These are phyloP conservation scores for Myxocyprinus asiaticus DNA, from an alignment of 2,113 vertebrate species.

Conservation along the genomic window DNA sequence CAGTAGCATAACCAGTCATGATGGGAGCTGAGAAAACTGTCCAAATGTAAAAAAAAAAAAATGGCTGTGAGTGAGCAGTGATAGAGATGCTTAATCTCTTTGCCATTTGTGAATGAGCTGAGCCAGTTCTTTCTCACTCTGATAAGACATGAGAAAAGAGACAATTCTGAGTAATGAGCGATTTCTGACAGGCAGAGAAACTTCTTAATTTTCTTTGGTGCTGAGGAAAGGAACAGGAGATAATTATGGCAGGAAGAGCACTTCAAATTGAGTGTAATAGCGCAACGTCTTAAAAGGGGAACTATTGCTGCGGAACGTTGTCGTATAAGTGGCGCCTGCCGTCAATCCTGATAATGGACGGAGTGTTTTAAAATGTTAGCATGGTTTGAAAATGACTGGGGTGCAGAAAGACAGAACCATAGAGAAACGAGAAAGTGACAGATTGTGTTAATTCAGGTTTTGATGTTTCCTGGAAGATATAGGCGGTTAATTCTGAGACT, in stretches of 20 bases:
- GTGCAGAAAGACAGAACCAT: neutral
- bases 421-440: neutral
- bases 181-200: conserved; percentile 33
- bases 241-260: conserved; percentile 42
- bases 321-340: neutral
- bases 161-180: conserved; percentile 42
- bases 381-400: neutral
- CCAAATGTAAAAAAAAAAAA: conserved; percentile 29
- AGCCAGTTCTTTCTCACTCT: conserved; percentile 30
- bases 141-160: conserved; percentile 34
- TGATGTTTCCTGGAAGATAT: neutral
- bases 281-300: neutral
- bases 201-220: conserved; percentile 43
- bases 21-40: conserved; percentile 1
- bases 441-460: neutral
- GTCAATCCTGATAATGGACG: conserved; percentile 30
- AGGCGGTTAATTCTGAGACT: too few species aligned
- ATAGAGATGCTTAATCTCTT: conserved; percentile 31
- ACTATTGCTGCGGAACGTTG: neutral
- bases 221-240: neutral
- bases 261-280: conserved; percentile 33
- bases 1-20: neutral
- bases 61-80: conserved; percentile 22
- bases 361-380: neutral
- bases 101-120: conserved; percentile 19